Evolutionary conservation across 2,888 invertebrate species (phyloP).

Genomic region (Ferdinandea cuprea): DNA sequence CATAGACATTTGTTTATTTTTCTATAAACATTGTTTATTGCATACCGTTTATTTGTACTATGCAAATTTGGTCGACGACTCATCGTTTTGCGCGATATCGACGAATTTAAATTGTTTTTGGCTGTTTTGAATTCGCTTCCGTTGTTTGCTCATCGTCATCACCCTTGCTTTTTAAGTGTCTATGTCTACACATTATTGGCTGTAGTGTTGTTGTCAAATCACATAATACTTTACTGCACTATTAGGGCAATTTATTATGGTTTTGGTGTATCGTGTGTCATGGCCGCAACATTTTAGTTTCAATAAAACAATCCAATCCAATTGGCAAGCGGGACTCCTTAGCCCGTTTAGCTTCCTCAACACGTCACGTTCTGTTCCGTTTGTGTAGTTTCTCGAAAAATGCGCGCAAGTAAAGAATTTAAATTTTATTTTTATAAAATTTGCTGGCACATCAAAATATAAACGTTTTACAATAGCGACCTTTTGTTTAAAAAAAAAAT

Average conservation of each 20-base stretch:
- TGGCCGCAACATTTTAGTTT: background rate
- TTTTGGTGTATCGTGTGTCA: constrained; percentile 9
- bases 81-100: background rate
- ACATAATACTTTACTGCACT: background rate
- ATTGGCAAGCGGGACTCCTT: background rate
- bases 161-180: too few species aligned
- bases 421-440: constrained; percentile 9
- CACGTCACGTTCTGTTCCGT: background rate
- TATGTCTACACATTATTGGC: too few species aligned
- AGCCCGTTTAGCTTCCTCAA: background rate
- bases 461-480: constrained; percentile 17
- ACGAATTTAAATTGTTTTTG: background rate
- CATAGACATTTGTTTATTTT: too few species aligned
- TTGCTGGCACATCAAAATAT: background rate
- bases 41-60: too few species aligned
- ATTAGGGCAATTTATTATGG: background rate
- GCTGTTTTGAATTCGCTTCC: background rate
- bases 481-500: constrained; percentile 24
- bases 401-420: constrained; percentile 4
- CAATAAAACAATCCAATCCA: background rate
- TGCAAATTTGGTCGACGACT: too few species aligned
- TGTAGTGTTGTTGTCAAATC: background rate
- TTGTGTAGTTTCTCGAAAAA: too few species aligned
- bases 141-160: background rate
- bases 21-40: too few species aligned